Evolutionary conservation across 30 jellyfish, hydroid and myxozoan genomes (phyloP).

Genomic region (Nemopilema nomurai): DNA sequence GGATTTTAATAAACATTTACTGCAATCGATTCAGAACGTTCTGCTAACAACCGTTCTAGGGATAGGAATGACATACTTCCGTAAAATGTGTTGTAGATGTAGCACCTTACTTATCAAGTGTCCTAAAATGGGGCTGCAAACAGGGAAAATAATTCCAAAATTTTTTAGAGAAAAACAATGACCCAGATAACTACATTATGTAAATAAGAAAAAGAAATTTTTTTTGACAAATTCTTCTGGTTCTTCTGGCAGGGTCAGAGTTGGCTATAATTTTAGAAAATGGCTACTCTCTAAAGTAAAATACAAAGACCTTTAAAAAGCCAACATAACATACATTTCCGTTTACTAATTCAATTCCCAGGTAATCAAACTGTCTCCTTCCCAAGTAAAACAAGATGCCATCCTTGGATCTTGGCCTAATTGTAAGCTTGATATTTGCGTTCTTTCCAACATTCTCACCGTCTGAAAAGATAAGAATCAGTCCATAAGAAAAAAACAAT

Average conservation of each 20-base stretch:
- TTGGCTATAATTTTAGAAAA: too few relatives aligned
- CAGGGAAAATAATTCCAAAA: too few relatives aligned
- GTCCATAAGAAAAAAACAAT: background rate
- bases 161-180: too few relatives aligned
- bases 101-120: too few relatives aligned
- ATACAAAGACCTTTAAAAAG: background rate
- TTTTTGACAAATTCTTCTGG: too few relatives aligned
- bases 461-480: background rate
- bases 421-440: slow-evolving; percentile 52
- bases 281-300: background rate
- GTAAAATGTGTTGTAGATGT: too few relatives aligned
- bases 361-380: slow-evolving; percentile 46
- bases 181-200: too few relatives aligned
- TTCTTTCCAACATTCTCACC: slow-evolving; percentile 24
- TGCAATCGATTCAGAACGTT: background rate
- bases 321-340: slow-evolving; percentile 61
- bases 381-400: slow-evolving; percentile 88
- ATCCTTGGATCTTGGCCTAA: slow-evolving; percentile 66
- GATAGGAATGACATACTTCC: background rate
- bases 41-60: background rate
- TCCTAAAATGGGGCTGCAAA: too few relatives aligned
- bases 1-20: too few relatives aligned
- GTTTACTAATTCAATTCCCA: slow-evolving; percentile 43
- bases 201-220: too few relatives aligned
- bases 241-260: too few relatives aligned